Conservation (phyloP, 2,888 invertebrate genomes). For the Cephus pulcher region DNA sequence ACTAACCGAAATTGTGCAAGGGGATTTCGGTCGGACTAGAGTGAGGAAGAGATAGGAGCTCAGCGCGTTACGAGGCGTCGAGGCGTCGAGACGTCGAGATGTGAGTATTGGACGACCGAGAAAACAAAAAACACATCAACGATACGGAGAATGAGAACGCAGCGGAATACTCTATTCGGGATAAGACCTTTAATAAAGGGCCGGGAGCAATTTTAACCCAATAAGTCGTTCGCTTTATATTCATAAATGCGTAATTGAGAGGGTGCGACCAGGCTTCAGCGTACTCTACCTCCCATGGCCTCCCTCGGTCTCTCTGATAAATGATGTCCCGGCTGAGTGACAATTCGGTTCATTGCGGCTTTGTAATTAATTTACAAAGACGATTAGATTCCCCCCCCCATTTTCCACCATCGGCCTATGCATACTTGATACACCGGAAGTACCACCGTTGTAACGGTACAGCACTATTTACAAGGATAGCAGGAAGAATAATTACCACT, state of each 20-base stretch:
- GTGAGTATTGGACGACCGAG: too few relatives aligned
- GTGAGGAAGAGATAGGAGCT: neutral
- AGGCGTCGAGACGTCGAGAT: neutral
- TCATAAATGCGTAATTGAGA: constrained; percentile 22
- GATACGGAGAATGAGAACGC: neutral
- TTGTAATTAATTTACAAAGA: constrained; percentile 22
- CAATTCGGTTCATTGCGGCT: constrained; percentile 15
- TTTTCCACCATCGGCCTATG: neutral
- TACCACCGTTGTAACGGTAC: neutral
- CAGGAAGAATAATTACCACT: too few relatives aligned
- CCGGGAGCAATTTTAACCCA: constrained; percentile 10
- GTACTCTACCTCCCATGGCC: neutral
- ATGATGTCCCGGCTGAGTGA: constrained; percentile 13
- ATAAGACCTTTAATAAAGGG: constrained; percentile 5
- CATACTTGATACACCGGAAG: neutral
- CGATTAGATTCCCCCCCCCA: constrained; percentile 7
- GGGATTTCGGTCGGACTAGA: neutral
- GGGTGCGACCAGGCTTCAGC: constrained; percentile 3
- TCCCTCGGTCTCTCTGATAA: constrained; percentile 10
- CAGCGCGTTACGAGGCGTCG: neutral
- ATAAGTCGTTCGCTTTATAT: constrained; percentile 19
- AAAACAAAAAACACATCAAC: neutral
- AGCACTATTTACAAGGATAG: neutral
- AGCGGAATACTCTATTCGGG: neutral
- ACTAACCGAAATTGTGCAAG: neutral